A percentile compares a stretch with the other conserved stretches of the same genome.
These are phyloP conservation scores for Hymenopus coronatus DNA, from an alignment of 2,888 invertebrate species.

Conservation along the genomic window DNA sequence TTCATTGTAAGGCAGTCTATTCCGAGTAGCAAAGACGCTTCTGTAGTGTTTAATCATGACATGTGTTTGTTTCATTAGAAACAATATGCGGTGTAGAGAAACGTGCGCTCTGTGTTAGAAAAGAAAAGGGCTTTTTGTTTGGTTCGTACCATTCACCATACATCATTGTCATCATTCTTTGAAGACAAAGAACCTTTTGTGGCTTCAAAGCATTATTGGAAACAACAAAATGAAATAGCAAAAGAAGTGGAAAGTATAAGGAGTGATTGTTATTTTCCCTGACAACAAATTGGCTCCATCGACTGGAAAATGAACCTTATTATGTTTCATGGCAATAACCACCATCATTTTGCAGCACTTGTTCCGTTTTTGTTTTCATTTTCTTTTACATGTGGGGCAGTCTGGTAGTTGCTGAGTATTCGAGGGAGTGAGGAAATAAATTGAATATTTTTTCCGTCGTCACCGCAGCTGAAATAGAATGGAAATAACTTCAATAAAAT, in stretches of 20 bases:
- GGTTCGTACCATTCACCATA: neutral
- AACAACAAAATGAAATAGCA: neutral
- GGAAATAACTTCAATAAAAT: neutral
- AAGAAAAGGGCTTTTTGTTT: neutral
- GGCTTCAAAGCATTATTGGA: neutral
- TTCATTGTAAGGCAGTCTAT: neutral
- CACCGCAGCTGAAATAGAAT: neutral
- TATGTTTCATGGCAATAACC: neutral
- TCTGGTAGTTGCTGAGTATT: neutral
- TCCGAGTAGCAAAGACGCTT: neutral
- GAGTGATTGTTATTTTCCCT: neutral
- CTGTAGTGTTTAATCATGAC: no score
- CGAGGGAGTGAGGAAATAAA: neutral
- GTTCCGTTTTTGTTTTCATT: neutral
- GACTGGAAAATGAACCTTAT: neutral
- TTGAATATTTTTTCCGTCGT: neutral
- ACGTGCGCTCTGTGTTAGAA: neutral
- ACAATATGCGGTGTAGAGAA: neutral
- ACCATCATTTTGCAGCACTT: neutral
- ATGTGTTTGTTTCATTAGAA: neutral
- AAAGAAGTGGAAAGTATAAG: neutral
- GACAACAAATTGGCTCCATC: neutral
- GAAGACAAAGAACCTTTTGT: neutral
- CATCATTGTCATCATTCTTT: neutral
- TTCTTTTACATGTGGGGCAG: neutral